A percentile compares a stretch with the other conserved stretches of the same genome.
Conservation (phyloP, 30 jellyfish, hydroid and myxozoan genomes). For the Hydractinia echinata region DNA sequence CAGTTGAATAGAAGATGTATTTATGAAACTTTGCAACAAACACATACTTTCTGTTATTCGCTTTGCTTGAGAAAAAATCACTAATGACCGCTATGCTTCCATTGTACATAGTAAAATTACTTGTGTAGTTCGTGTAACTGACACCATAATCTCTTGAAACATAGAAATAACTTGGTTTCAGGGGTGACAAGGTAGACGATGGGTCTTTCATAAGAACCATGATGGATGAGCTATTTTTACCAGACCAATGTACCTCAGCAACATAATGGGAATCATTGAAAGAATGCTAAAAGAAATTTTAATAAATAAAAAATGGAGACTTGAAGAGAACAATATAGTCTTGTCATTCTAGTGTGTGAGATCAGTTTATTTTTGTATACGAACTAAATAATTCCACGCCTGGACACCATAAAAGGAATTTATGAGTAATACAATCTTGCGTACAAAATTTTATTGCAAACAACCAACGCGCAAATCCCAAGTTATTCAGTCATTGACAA, state of each 20-base stretch:
- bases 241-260: conserved; percentile 99
- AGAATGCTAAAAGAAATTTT: conserved; percentile 39
- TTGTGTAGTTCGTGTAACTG: conserved; percentile 52
- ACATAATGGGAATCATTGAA: conserved; percentile 83
- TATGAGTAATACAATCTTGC: too few species aligned
- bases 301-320: neutral
- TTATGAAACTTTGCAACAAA: conserved; percentile 78
- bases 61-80: conserved; percentile 81
- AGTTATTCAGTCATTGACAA: too few species aligned
- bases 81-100: conserved; percentile 66
- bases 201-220: conserved; percentile 87
- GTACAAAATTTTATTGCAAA: too few species aligned
- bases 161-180: conserved; percentile 77
- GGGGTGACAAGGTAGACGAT: conserved; percentile 20
- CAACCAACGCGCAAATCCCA: too few species aligned
- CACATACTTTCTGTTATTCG: conserved; percentile 58
- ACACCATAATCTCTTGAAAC: conserved; percentile 81
- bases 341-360: too few species aligned
- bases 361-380: too few species aligned
- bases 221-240: conserved; percentile 80
- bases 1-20: conserved; percentile 51
- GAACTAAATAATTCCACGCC: neutral
- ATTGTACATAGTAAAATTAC: conserved; percentile 41
- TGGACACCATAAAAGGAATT: neutral
- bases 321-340: neutral